Percentiles rank a stretch among this genome's conserved stretches.
Evolutionary conservation across 2,797 vertebrate species (phyloP).

Genomic region (Halcyon smyrnensis): DNA sequence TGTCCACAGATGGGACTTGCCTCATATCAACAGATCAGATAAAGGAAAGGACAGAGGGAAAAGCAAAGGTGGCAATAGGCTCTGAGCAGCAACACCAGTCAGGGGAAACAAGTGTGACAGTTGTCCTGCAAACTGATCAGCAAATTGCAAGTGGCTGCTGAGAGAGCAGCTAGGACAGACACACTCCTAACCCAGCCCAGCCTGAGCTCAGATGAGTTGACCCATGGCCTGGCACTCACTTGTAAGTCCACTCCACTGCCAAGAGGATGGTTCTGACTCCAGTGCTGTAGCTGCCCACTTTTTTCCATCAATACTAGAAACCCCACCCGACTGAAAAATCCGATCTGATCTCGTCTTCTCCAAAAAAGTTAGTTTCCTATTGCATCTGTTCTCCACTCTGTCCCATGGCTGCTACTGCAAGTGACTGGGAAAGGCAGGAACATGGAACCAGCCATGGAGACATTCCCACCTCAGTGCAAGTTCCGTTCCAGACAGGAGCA

Average conservation of each 20-base stretch:
- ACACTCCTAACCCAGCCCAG: background rate
- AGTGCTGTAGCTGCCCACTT: background rate
- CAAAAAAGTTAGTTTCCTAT: background rate
- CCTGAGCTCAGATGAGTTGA: background rate
- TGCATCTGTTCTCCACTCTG: background rate
- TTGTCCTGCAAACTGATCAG: background rate
- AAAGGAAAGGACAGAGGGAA: background rate
- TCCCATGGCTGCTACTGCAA: background rate
- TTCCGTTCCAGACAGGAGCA: background rate
- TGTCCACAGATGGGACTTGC: background rate
- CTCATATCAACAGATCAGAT: background rate
- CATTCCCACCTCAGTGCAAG: background rate
- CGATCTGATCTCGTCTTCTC: background rate
- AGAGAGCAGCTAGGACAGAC: background rate
- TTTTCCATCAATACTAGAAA: background rate
- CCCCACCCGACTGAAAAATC: background rate
- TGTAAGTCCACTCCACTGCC: background rate
- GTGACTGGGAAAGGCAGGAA: background rate
- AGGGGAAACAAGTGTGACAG: background rate
- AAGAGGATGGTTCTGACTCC: background rate
- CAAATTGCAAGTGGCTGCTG: background rate
- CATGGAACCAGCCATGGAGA: background rate
- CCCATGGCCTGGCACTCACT: background rate
- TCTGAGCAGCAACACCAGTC: background rate
- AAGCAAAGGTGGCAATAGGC: background rate